A percentile compares a stretch with the other conserved stretches of the same genome.
These are phyloP conservation scores for Cordylochernes scorpioides DNA, from an alignment of 2,888 invertebrate genomes.

Conservation along the genomic window DNA sequence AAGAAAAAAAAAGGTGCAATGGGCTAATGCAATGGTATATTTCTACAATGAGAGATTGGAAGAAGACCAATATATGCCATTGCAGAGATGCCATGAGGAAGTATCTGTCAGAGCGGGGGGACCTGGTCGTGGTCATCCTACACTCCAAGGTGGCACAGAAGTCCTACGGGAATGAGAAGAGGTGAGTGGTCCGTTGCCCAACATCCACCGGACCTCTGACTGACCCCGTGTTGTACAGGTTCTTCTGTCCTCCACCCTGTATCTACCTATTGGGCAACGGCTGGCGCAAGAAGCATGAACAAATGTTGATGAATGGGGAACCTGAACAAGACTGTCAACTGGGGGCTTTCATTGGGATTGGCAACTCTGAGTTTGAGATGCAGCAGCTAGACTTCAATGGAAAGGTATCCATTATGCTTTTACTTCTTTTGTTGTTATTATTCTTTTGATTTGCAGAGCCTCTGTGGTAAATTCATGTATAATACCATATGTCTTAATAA, in stretches of 20 bases:
- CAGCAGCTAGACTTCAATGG: slow-evolving; percentile 92
- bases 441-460: too few relatives aligned
- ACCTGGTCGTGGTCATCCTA: slow-evolving; percentile 83
- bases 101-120: slow-evolving; percentile 61
- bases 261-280: slow-evolving; percentile 92
- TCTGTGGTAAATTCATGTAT: too few relatives aligned
- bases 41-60: too few relatives aligned
- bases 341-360: slow-evolving; percentile 97
- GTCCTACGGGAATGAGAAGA: slow-evolving; percentile 95
- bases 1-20: too few relatives aligned
- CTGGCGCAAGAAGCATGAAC: slow-evolving; percentile 80
- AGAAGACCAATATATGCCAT: too few relatives aligned
- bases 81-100: slow-evolving; percentile 64
- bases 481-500: too few relatives aligned
- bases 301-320: slow-evolving; percentile 45
- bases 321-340: slow-evolving; percentile 68
- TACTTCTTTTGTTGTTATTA: too few relatives aligned
- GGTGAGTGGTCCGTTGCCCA: too few relatives aligned
- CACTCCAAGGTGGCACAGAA: slow-evolving; percentile 99
- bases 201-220: too few relatives aligned
- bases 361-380: slow-evolving; percentile 94
- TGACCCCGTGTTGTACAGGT: slow-evolving; percentile 31
- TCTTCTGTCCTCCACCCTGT: slow-evolving; percentile 97
- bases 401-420: too few relatives aligned
- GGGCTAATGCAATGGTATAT: too few relatives aligned